These are phyloP conservation scores for Halcyon chelicuti DNA, from an alignment of 2,797 vertebrate genomes.

Conservation along the genomic window DNA sequence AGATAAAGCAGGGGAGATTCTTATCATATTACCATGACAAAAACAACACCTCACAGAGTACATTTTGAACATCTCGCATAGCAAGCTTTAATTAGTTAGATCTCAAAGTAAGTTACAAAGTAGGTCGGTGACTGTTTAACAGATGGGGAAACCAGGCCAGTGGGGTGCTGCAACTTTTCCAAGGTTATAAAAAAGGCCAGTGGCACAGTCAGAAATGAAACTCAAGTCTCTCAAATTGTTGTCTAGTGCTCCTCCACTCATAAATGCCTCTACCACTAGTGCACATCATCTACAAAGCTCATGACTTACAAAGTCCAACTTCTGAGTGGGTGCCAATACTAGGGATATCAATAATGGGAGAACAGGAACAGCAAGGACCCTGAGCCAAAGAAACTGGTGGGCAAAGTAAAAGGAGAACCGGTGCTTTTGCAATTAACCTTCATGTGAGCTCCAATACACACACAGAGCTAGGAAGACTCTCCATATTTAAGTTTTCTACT, in stretches of 20 bases:
- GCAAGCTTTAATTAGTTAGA: slow-evolving; percentile 1
- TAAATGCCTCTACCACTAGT: not conserved
- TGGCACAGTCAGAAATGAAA: not conserved
- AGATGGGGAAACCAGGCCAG: slow-evolving; percentile 39
- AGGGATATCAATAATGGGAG: not conserved
- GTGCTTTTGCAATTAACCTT: not conserved
- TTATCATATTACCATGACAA: not conserved
- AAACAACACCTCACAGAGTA: not conserved
- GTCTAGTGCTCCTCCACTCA: not conserved
- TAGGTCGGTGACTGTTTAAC: not conserved
- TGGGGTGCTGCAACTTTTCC: not conserved
- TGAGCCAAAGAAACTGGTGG: not conserved
- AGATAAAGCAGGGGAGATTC: not conserved
- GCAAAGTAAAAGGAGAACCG: not conserved
- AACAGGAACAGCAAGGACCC: not conserved
- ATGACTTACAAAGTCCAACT: not conserved
- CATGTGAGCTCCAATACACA: not conserved
- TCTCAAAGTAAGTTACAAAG: slow-evolving; percentile 12
- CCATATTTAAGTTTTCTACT: not conserved
- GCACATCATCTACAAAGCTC: not conserved
- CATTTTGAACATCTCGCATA: not conserved
- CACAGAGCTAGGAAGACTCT: not conserved
- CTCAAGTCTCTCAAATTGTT: not conserved
- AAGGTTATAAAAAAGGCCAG: not conserved
- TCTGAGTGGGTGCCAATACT: not conserved